Conservation (phyloP, 2,888 invertebrate species). For the Agrilus biguttatus region DNA sequence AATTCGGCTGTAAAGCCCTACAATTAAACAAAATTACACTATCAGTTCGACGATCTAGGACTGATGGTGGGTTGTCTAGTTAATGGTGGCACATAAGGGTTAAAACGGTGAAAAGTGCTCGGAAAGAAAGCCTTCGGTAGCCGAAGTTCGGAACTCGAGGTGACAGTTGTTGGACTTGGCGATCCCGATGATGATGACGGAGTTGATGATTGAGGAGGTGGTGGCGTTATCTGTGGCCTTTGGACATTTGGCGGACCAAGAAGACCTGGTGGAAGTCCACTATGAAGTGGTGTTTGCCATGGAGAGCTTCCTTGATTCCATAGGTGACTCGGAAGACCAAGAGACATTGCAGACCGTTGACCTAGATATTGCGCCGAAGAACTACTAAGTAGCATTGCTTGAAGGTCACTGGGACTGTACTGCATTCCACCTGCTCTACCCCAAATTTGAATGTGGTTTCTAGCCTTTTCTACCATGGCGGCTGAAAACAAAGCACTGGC, state of each 20-base stretch:
- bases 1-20: constrained; percentile 7
- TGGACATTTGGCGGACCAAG: constrained; percentile 27
- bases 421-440: constrained; percentile 35
- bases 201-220: constrained; percentile 32
- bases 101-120: constrained; percentile 30
- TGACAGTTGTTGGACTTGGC: constrained; percentile 34
- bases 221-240: constrained; percentile 31
- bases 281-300: constrained; percentile 27
- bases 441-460: constrained; percentile 39
- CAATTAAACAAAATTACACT: constrained; percentile 4
- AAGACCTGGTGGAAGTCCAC: constrained; percentile 28
- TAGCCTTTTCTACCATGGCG: constrained; percentile 42
- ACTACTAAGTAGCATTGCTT: constrained; percentile 27
- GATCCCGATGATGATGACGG: constrained; percentile 47
- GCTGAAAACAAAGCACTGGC: constrained; percentile 32
- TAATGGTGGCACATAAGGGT: constrained; percentile 28
- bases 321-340: constrained; percentile 31
- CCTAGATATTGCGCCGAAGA: constrained; percentile 25
- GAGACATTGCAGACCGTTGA: constrained; percentile 24
- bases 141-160: constrained; percentile 26
- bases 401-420: constrained; percentile 32
- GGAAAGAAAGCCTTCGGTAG: constrained; percentile 33
- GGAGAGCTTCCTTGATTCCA: constrained; percentile 27
- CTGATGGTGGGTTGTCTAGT: constrained; percentile 14
- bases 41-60: constrained; percentile 17